phyloP scores from a whole-genome alignment of 2,888 invertebrate species.

The Microctonus aethiopoides region DNA sequence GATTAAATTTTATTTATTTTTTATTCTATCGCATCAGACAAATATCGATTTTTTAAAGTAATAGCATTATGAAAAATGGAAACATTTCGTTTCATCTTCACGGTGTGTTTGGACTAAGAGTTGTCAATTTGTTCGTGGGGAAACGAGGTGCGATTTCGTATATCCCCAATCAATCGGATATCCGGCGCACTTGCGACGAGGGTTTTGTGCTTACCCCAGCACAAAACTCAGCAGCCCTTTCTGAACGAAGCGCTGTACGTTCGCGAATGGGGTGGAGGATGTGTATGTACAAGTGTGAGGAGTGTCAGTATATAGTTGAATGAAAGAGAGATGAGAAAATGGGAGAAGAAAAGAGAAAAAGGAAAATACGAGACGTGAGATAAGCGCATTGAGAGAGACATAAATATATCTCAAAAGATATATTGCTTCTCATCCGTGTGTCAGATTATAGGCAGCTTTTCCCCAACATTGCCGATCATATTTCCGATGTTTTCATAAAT shows the following conservation, averaged over 20 bases:
- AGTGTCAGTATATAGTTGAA: constrained; percentile 22
- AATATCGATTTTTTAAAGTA: neutral
- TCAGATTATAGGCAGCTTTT: constrained; percentile 13
- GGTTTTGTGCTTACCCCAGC: constrained; percentile 32
- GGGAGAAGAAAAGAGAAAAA: constrained; percentile 8
- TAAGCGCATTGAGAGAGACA: constrained; percentile 12
- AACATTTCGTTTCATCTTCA: neutral
- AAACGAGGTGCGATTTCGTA: constrained; percentile 39
- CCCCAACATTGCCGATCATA: constrained; percentile 2
- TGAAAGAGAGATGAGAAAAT: constrained; percentile 15
- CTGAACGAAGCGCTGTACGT: constrained; percentile 6
- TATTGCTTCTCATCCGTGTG: constrained; percentile 7
- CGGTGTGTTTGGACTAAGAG: constrained; percentile 13
- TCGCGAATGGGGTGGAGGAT: neutral
- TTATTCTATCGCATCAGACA: neutral
- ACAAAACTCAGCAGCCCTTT: constrained; percentile 24
- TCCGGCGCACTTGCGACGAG: constrained; percentile 41
- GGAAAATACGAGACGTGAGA: constrained; percentile 1
- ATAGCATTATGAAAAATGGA: constrained; percentile 24
- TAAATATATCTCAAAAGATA: constrained; percentile 9
- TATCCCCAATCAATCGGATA: constrained; percentile 42
- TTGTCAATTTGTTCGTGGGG: constrained; percentile 39
- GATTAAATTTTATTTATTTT: neutral
- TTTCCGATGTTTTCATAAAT: constrained; percentile 3
- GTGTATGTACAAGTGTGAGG: too few relatives aligned